Conservation (phyloP, 1,140 invertebrate species). For the Campoletis sonorensis region DNA sequence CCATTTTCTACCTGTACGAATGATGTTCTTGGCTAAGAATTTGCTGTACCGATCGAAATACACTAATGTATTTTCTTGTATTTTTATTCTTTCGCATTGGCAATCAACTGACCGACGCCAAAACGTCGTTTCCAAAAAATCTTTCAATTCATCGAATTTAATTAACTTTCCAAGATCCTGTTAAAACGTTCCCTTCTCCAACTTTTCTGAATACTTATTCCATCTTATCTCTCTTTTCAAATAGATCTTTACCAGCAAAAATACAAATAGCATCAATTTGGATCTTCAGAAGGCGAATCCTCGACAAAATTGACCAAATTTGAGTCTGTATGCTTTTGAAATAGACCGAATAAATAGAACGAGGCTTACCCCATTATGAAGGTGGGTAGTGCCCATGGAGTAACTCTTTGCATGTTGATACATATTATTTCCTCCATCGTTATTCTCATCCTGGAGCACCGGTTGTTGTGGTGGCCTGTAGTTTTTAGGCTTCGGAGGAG, state of each 20-base stretch:
- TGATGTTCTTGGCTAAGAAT: slow-evolving; percentile 44
- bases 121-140: not conserved
- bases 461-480: slow-evolving; percentile 85
- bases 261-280: too few species aligned
- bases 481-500: slow-evolving; percentile 94
- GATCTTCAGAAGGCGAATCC: too few species aligned
- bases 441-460: slow-evolving; percentile 69
- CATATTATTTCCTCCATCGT: slow-evolving; percentile 62
- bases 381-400: slow-evolving; percentile 74
- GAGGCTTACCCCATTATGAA: slow-evolving; percentile 76
- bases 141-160: too few species aligned
- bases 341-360: too few species aligned
- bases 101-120: not conserved
- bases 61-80: slow-evolving; percentile 30
- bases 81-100: slow-evolving; percentile 10
- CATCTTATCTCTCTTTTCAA: too few species aligned
- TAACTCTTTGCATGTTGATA: slow-evolving; percentile 76
- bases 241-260: too few species aligned
- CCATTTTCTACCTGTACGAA: slow-evolving; percentile 67
- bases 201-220: too few species aligned
- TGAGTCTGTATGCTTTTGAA: too few species aligned
- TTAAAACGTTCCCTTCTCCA: too few species aligned
- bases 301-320: too few species aligned
- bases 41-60: slow-evolving; percentile 43
- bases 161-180: too few species aligned